Evolutionary conservation across 2,888 invertebrate genomes (phyloP).

Genomic region (Boloria selene): DNA sequence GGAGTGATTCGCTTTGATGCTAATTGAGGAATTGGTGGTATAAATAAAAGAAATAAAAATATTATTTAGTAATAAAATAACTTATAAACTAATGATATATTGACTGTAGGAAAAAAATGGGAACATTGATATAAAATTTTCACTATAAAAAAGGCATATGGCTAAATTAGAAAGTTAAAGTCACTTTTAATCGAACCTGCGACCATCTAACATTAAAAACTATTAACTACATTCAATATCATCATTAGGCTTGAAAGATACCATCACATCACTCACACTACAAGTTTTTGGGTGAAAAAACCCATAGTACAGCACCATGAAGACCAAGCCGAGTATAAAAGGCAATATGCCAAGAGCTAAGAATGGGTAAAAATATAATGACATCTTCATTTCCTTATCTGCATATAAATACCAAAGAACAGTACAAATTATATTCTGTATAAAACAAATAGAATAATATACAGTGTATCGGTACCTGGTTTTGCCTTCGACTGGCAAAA

Average conservation of each 20-base stretch:
- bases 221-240: conserved; percentile 48
- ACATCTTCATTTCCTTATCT: conserved; percentile 65
- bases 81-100: too few species aligned
- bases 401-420: conserved; percentile 83
- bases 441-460: conserved; percentile 86
- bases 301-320: conserved; percentile 88
- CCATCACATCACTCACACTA: conserved; percentile 49
- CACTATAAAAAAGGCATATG: too few species aligned
- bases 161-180: too few species aligned
- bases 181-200: too few species aligned
- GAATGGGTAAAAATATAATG: conserved; percentile 84
- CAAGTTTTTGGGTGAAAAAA: conserved; percentile 86
- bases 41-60: too few species aligned
- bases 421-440: conserved; percentile 86
- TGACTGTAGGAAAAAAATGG: too few species aligned
- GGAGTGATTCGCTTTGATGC: too few species aligned
- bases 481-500: conserved; percentile 90
- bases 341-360: conserved; percentile 84
- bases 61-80: too few species aligned
- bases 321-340: conserved; percentile 85
- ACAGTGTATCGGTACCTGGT: conserved; percentile 87
- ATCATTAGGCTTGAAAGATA: conserved; percentile 52
- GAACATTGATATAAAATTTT: too few species aligned
- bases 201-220: not conserved
- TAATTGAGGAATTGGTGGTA: too few species aligned